A percentile compares a stretch with the other conserved stretches of the same genome.
Evolutionary conservation across 2,888 invertebrate species (phyloP).

Genomic region (Mythimna lalbum): DNA sequence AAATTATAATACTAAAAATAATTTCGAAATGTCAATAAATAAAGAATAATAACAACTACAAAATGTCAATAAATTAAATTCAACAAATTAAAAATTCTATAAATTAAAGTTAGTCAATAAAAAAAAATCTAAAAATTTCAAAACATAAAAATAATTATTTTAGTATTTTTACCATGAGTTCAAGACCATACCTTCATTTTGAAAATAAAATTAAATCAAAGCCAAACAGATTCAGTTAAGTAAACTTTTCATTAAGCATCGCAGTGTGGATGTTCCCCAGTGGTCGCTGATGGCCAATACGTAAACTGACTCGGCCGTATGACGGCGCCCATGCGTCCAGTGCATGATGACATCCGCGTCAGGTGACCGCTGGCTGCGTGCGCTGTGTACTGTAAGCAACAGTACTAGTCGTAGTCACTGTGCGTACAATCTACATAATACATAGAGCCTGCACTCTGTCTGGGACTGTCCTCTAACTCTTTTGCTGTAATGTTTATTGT

Average conservation of each 20-base stretch:
- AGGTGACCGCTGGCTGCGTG: not conserved
- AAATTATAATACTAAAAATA: too few species aligned
- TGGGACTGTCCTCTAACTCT: not conserved
- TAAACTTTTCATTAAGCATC: constrained; percentile 26
- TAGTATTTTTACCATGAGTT: too few species aligned
- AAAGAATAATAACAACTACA: too few species aligned
- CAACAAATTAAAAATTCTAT: too few species aligned
- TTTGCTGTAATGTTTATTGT: not conserved
- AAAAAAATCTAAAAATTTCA: too few species aligned
- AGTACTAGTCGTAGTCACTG: too few species aligned
- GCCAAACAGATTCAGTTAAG: not conserved
- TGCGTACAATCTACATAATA: too few species aligned
- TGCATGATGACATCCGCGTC: constrained; percentile 9
- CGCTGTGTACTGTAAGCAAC: not conserved
- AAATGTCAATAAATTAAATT: too few species aligned
- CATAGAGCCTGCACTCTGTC: too few species aligned
- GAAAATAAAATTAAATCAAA: not conserved
- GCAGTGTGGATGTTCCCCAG: not conserved
- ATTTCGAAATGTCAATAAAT: too few species aligned
- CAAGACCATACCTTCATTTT: not conserved
- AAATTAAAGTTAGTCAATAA: too few species aligned
- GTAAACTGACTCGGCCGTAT: constrained; percentile 26
- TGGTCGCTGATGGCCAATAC: constrained; percentile 6
- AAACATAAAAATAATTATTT: too few species aligned
- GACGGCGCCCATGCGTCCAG: constrained; percentile 31